Evolutionary conservation across 2,888 invertebrate genomes (phyloP), one percentile per base, ranked within the genome.

Genomic region (Dichetophora obliterata): DNA sequence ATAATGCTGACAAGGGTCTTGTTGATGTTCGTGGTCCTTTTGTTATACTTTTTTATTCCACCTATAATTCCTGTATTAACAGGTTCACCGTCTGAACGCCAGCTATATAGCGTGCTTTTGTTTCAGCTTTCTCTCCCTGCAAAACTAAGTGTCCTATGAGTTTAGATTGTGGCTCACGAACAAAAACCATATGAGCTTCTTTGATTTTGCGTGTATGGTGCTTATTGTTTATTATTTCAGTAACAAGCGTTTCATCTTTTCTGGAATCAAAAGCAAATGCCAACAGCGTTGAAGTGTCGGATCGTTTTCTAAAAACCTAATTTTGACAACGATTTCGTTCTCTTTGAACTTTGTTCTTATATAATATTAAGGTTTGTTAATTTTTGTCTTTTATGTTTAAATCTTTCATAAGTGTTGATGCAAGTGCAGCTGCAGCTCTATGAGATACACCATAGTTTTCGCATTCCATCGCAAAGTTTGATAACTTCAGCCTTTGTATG

Each of bases 61-160:
- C 52, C n/a, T 52, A 2, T 52, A 52, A n/a, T 52, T 52, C 52
- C 52, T n/a, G 52, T 52, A 52, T 52, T 52, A 3, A 52, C 52
- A 52, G 52, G 52, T n/a, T 52, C 52, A 52, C 52, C 52, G n/a
- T 52, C 52, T n/a, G 52, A n/a, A 52, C 52, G n/a, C n/a, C n/a
- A n/a, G n/a, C n/a, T n/a, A 52, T 14, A 52, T 52, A 52, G 52
- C n/a, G 14, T 52, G 52, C n/a, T 52, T 52, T 52, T 6, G n/a
- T 52, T 52, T 52, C n/a, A n/a, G 52, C 52, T n/a, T n/a, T 52
- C n/a, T 52, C 52, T 2, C 14, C 52, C 6, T 52, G 16, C 52
- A 52, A 52, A 52, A 52, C 52, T 4, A n/a, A n/a, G n/a, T 4
- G 52, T 3, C 52, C n/a, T 52, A 52, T 52, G 52, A n/a, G n/a